Evolutionary conservation across 2,113 vertebrate species (phyloP), one percentile per base, ranked within the genome.

Genomic region (Silurus meridionalis): DNA sequence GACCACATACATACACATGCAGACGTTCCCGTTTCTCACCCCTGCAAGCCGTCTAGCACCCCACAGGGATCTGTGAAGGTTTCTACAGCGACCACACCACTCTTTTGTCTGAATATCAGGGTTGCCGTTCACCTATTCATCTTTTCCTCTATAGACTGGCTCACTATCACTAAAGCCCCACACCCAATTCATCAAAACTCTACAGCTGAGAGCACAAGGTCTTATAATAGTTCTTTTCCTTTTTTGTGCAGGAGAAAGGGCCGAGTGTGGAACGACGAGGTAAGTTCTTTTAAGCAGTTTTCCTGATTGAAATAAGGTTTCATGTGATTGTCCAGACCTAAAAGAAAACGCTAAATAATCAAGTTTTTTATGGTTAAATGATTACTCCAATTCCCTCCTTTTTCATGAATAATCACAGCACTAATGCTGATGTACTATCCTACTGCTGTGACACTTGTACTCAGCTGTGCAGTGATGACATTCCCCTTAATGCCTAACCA

Each of bases 201-300:
- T 60, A 82, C 64, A 86, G 61, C 77, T 21, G 3, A 57, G 37
- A 87, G 84, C 84, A 90, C 89, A 86, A 85, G 66, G 80, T 90
- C 84, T 85, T 69, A 82, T 90, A 69, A 67, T 52, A 74, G 87
- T 80, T 25, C 78, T 60, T 86, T 83, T 83, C 77, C 90, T 79
- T 90, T 88, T 88, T 90, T 92, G 37, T 90, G 0, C 87, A 99
- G 98, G 98, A 91, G 97, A 99, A 92, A 95, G 97, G 92, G 97
- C 98, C 0, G 97, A 99, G 84, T 99, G 97, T 0, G 98, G 98
- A 88, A 99, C 97, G 23, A 99, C 97, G 90, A 98, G 98, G 98
- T 99, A 95, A 95, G n/a, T 48, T 15, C n/a, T 63, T 60, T 21
- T 2, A 1, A 74, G 23, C 37, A 52, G 50, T 63, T 84, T 25